Evolutionary conservation across 2,797 vertebrate genomes (phyloP).

Genomic region (Pteropus rufus): DNA sequence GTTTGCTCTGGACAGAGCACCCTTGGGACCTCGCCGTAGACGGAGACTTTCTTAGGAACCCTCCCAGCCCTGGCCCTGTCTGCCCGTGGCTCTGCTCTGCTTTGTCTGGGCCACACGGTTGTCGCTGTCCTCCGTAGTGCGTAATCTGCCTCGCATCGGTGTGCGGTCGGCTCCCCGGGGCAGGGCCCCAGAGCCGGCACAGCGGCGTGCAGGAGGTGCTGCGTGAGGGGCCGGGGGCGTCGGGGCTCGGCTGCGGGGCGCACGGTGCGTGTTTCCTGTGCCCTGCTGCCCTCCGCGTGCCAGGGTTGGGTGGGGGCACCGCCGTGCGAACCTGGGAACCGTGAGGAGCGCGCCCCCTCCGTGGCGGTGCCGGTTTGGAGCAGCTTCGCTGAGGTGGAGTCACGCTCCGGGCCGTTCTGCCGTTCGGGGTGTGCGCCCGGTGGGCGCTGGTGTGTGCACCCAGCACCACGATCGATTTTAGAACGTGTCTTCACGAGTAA

Average conservation of each 20-base stretch:
- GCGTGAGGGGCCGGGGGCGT: fast-evolving
- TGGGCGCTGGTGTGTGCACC: too few species aligned
- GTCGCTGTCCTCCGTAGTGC: neutral
- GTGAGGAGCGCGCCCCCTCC: fast-evolving
- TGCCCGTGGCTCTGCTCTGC: neutral
- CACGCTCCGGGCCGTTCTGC: fast-evolving
- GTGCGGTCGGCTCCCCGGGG: fast-evolving
- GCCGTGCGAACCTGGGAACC: fast-evolving
- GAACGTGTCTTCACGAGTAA: neutral
- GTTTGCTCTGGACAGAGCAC: neutral
- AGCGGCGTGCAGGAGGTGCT: neutral
- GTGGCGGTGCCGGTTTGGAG: neutral
- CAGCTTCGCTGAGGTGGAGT: neutral
- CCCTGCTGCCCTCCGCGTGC: fast-evolving
- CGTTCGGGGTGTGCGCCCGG: fast-evolving
- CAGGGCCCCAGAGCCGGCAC: neutral
- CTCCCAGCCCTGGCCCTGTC: neutral
- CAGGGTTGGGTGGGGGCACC: neutral
- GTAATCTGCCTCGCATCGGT: fast-evolving
- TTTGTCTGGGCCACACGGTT: neutral
- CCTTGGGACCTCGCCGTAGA: neutral
- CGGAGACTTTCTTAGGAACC: too few species aligned
- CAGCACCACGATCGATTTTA: neutral
- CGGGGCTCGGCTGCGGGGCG: fast-evolving
- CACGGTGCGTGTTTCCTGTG: fast-evolving